Base-by-base conservation (phyloP, 2,113 vertebrate genomes). In the Egretta garzetta region DNA sequence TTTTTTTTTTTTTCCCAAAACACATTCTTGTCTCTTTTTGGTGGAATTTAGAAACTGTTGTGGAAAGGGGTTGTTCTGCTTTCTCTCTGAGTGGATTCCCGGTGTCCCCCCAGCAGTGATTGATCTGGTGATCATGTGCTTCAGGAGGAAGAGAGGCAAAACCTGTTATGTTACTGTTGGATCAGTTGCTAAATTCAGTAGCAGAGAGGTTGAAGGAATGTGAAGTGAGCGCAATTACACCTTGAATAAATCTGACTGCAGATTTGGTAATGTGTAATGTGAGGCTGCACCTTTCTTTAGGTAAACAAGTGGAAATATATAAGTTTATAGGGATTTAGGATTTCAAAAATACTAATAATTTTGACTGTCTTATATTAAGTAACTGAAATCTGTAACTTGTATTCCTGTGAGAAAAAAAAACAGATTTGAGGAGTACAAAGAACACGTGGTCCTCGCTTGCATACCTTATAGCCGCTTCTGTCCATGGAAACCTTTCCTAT, bases 291-390 rank as follows among this genome's bases (percentile, higher is more conserved):
- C 41, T 85, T 55, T 23, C 18, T 35, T 45, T 26, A 21, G 50
- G 43, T 28, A 43, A 39, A 63, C 5, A 52, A 27, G 8, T 72
- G 39, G 30, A 22, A 83, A 45, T 23, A 12, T 0, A 0, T 22
- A 12, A 11, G 0, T 49, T 35, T 6, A 4, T 20, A 37, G 23
- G 12, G 8, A 52, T 49, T 72, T 8, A 22, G 20, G 4, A 33
- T 43, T 84, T 32, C 2, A 73, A 67, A 41, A 33, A 37, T 24
- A 37, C 16, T 56, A 14, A 10, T 68, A 26, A 10, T 59, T 80
- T 52, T 94, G 22, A 13, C 26, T 37, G 9, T 81, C 45, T 80
- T 73, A 21, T 1, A 2, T 74, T 60, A 56, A 56, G 33, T 64
- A 76, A 27, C 27, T 86, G 32, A 68, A 76, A 80, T 26, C 10